Percentiles rank a stretch among this genome's conserved stretches.
Conservation (phyloP, 2,113 vertebrate species). For the Pedionomus torquatus region DNA sequence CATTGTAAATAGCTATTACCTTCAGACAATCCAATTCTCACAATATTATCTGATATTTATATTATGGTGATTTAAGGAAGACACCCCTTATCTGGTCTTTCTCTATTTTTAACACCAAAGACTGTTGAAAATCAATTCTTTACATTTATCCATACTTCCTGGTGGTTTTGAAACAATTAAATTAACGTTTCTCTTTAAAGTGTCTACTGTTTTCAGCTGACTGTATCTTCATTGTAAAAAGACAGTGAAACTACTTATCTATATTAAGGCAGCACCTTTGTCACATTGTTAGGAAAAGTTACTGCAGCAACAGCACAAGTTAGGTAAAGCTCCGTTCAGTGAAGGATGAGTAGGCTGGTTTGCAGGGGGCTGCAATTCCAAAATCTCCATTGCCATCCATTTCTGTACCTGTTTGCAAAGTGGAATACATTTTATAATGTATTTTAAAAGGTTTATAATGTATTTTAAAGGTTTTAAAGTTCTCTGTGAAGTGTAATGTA, state of each 20-base stretch:
- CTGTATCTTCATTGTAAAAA: background rate
- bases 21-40: background rate
- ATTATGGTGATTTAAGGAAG: background rate
- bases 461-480: background rate
- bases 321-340: background rate
- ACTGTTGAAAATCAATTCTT: background rate
- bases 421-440: background rate
- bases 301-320: slow-evolving; percentile 19
- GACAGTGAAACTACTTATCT: background rate
- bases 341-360: background rate
- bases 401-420: background rate
- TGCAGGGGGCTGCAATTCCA: background rate
- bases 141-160: background rate
- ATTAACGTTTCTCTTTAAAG: background rate
- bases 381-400: background rate
- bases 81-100: background rate
- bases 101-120: background rate
- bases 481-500: background rate
- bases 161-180: background rate
- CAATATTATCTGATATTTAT: background rate
- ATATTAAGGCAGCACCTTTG: background rate
- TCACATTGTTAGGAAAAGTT: background rate
- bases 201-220: background rate
- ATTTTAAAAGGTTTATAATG: too few relatives aligned
- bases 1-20: background rate